Percentiles rank a stretch among this genome's conserved stretches.
phyloP scores from a whole-genome alignment of 2,888 invertebrate species.

The Phengaris arion region DNA sequence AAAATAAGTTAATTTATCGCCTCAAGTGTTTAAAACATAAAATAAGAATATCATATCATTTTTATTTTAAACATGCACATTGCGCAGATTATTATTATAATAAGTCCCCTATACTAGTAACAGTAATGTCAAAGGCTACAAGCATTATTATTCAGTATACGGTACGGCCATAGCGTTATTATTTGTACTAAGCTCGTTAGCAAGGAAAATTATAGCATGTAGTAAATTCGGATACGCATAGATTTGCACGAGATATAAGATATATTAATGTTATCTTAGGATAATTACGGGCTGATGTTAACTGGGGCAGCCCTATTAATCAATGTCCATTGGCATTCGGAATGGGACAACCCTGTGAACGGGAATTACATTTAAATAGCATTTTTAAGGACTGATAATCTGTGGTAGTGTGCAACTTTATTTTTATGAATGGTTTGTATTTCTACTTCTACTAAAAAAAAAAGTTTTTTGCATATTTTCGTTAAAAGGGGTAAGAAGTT shows the following conservation, averaged over 20 bases:
- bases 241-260: constrained; percentile 36
- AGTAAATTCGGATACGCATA: constrained; percentile 27
- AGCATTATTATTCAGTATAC: not conserved
- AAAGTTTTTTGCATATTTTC: too few relatives aligned
- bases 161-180: not conserved
- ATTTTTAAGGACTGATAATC: not conserved
- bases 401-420: too few relatives aligned
- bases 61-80: too few relatives aligned
- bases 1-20: too few relatives aligned
- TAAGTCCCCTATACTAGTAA: not conserved
- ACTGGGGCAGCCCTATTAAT: constrained; percentile 54
- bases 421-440: too few relatives aligned
- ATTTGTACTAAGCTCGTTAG: constrained; percentile 16
- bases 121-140: not conserved
- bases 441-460: too few relatives aligned
- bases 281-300: constrained; percentile 50
- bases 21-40: too few relatives aligned
- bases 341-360: not conserved
- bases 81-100: too few relatives aligned
- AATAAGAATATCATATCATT: too few relatives aligned
- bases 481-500: too few relatives aligned
- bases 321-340: constrained; percentile 50
- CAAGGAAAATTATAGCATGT: constrained; percentile 16
- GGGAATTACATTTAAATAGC: not conserved
- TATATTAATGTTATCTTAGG: constrained; percentile 48